Conservation (phyloP, 2,797 vertebrate species). For the Ispidina lecontei region DNA sequence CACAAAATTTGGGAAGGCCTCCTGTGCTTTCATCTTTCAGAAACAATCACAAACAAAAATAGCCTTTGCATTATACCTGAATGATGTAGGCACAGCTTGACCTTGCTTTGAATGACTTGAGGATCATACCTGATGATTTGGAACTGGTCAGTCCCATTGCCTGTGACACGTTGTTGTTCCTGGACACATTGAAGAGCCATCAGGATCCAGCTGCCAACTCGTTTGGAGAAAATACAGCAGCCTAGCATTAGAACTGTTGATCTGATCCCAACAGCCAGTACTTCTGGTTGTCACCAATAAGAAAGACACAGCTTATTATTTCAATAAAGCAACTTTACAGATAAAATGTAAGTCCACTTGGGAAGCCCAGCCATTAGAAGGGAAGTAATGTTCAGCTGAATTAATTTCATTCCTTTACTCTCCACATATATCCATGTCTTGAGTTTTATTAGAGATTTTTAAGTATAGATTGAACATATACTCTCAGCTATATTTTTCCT, state of each 20-base stretch:
- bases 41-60: not conserved
- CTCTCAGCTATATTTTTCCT: not conserved
- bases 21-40: not conserved
- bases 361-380: not conserved
- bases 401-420: not conserved
- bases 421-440: accelerated
- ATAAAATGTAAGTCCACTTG: not conserved
- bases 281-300: not conserved
- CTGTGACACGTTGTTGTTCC: not conserved
- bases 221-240: not conserved
- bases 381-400: not conserved
- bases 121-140: accelerated
- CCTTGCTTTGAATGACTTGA: not conserved
- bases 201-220: not conserved
- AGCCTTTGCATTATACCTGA: not conserved
- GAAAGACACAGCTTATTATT: not conserved
- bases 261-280: not conserved
- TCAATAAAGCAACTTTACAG: not conserved
- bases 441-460: not conserved
- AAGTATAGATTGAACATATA: not conserved
- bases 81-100: not conserved
- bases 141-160: not conserved
- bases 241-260: not conserved
- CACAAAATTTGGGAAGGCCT: not conserved
- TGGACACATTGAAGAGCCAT: not conserved